Conservation (phyloP, 37 sponge, comb jelly and placozoan species). For the Ianthella basta region DNA sequence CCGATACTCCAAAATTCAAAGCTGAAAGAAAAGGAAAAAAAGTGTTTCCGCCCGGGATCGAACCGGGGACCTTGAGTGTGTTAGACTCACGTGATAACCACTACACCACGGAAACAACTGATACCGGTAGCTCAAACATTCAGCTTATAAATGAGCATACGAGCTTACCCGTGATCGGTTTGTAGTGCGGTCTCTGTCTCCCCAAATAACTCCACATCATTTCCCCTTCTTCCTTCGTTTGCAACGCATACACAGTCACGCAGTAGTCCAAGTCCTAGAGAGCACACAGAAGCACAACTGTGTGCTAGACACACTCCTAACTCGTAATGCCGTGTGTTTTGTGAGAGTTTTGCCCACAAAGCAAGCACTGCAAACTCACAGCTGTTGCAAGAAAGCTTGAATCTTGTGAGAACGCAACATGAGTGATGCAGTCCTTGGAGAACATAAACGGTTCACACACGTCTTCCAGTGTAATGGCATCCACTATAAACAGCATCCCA, state of each 20-base stretch:
- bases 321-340: too few relatives aligned
- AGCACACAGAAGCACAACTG: background rate
- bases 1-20: conserved; percentile 78
- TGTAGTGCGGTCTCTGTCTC: conserved; percentile 87
- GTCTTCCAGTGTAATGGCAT: conserved; percentile 77
- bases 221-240: conserved; percentile 13
- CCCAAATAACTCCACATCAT: conserved; percentile 79
- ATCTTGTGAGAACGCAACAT: conserved; percentile 94
- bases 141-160: background rate
- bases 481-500: conserved; percentile 79
- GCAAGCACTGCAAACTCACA: conserved; percentile 47
- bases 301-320: background rate
- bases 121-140: background rate
- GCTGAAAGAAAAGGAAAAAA: conserved; percentile 29
- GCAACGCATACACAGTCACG: conserved; percentile 69
- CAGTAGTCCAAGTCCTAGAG: conserved; percentile 77
- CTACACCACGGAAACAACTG: conserved; percentile 35
- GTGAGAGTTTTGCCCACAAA: too few relatives aligned
- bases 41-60: conserved; percentile 43
- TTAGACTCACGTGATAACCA: conserved; percentile 35
- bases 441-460: conserved; percentile 66
- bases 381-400: conserved; percentile 88
- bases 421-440: conserved; percentile 85
- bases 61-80: conserved; percentile 44
- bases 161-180: conserved; percentile 73